Percentiles rank a stretch among this genome's conserved stretches.
Evolutionary conservation across 2,888 invertebrate species (phyloP).

Genomic region (Blastobasis adustella): DNA sequence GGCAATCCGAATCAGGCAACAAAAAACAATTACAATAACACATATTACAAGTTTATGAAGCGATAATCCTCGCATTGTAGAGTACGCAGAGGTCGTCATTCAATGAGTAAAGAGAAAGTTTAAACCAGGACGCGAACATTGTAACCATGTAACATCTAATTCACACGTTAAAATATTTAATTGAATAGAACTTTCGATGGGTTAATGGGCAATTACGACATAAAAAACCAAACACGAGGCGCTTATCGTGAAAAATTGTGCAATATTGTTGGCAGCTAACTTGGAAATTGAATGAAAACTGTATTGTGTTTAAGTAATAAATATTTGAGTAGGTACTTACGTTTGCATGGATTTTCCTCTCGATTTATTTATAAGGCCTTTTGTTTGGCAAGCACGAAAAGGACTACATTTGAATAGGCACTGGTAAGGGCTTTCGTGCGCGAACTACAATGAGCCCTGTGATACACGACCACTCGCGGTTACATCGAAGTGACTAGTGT

Average conservation of each 20-base stretch:
- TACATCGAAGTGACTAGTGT: conserved; percentile 63
- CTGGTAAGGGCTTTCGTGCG: conserved; percentile 65
- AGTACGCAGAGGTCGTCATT: conserved; percentile 10
- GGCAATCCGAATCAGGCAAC: neutral
- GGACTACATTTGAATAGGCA: conserved; percentile 74
- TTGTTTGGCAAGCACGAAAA: conserved; percentile 48
- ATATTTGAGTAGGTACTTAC: conserved; percentile 39
- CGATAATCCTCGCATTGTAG: neutral
- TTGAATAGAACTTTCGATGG: too few relatives aligned
- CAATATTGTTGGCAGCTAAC: conserved; percentile 29
- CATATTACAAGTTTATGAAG: neutral
- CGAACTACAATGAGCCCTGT: conserved; percentile 71
- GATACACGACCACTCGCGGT: conserved; percentile 60
- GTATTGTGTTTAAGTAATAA: conserved; percentile 10
- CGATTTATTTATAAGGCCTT: conserved; percentile 50
- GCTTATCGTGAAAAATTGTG: conserved; percentile 29
- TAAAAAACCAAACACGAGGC: neutral
- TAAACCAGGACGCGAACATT: conserved; percentile 13
- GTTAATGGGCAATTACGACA: neutral
- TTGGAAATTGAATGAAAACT: conserved; percentile 12
- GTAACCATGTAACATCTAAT: too few relatives aligned
- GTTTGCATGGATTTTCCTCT: conserved; percentile 68
- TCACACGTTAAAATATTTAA: too few relatives aligned
- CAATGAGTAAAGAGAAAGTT: conserved; percentile 24
- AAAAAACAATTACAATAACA: neutral